Evolutionary conservation across 2,888 invertebrate species (phyloP).

Genomic region (Stegophylla sp.): DNA sequence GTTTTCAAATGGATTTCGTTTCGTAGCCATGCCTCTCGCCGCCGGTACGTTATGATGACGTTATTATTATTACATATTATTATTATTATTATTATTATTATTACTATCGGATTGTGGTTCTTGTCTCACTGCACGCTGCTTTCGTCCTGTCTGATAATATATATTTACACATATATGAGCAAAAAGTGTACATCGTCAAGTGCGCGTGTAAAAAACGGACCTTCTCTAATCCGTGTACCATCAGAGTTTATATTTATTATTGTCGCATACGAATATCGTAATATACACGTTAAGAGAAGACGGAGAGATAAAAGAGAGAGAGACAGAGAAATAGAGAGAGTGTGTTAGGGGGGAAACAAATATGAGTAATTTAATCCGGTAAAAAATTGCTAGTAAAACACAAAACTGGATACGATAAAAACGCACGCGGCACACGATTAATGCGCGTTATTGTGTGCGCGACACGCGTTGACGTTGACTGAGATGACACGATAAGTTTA

Average conservation of each 20-base stretch:
- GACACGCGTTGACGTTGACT: conserved; percentile 45
- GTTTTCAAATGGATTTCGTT: too few species aligned
- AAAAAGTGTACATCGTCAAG: background rate
- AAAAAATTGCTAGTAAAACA: conserved; percentile 39
- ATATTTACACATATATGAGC: background rate
- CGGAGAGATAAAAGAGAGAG: too few species aligned
- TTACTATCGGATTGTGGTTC: background rate
- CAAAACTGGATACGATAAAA: conserved; percentile 19
- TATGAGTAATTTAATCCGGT: conserved; percentile 49
- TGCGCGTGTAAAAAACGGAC: background rate
- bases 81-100: too few species aligned
- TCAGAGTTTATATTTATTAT: conserved; percentile 44
- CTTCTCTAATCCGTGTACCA: conserved; percentile 22
- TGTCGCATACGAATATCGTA: conserved; percentile 22
- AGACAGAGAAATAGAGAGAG: too few species aligned
- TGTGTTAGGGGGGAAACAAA: background rate
- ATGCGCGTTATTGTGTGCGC: conserved; percentile 17
- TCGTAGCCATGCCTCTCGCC: too few species aligned
- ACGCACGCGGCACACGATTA: conserved; percentile 30
- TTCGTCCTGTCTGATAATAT: background rate
- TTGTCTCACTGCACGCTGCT: too few species aligned
- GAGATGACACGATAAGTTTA: conserved; percentile 50
- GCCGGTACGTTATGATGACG: too few species aligned
- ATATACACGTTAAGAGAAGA: conserved; percentile 17
- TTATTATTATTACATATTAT: too few species aligned